phyloP scores from a whole-genome alignment of 2,888 invertebrate species.

The Salpingus planirostris region DNA sequence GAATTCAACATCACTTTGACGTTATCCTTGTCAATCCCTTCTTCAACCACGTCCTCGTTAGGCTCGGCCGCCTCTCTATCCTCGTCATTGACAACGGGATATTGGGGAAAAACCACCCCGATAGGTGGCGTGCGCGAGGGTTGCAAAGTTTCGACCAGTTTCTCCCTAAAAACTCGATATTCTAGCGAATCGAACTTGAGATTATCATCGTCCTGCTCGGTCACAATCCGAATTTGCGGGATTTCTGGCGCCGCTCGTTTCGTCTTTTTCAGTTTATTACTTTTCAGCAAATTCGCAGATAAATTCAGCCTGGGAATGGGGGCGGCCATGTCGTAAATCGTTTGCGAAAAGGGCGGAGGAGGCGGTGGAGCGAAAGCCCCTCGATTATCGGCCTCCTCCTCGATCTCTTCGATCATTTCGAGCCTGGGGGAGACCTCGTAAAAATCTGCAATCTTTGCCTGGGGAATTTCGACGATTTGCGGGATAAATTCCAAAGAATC shows the following conservation, averaged over 20 bases:
- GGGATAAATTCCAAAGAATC: too few species aligned
- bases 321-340: too few species aligned
- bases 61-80: constrained; percentile 2
- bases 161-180: constrained; percentile 21
- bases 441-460: too few species aligned
- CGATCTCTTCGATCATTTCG: too few species aligned
- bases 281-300: not conserved
- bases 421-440: too few species aligned
- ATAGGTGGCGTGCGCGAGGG: constrained; percentile 1
- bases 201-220: constrained; percentile 13
- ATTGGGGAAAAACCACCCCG: too few species aligned
- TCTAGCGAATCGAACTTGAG: constrained; percentile 21
- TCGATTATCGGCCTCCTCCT: too few species aligned
- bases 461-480: too few species aligned
- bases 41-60: constrained; percentile 13
- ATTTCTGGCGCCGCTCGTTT: constrained; percentile 2
- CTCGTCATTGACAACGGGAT: constrained; percentile 2
- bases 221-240: constrained; percentile 7
- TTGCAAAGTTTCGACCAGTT: constrained; percentile 20
- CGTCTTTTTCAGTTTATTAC: constrained; percentile 3
- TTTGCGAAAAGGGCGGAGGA: not conserved
- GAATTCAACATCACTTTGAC: constrained; percentile 9
- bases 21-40: constrained; percentile 11
- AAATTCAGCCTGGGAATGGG: constrained; percentile 2
- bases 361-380: not conserved